Conservation (phyloP, 2,113 vertebrate genomes). For the Cromileptes altivelis region DNA sequence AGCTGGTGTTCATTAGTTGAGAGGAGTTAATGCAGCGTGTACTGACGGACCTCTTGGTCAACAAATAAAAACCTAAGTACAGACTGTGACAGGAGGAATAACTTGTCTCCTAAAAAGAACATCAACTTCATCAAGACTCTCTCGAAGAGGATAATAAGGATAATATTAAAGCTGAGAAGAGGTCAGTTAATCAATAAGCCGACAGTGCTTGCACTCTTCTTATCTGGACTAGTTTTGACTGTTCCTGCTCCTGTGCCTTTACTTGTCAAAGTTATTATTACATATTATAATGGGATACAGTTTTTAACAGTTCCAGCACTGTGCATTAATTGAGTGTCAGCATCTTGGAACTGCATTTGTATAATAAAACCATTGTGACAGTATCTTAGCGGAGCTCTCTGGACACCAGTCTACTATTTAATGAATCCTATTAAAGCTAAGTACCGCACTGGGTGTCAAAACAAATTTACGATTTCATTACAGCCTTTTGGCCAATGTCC, state of each 20-base stretch:
- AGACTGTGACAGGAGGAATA: neutral
- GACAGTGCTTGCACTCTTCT: neutral
- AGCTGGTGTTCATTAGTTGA: neutral
- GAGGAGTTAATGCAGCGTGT: neutral
- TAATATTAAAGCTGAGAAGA: neutral
- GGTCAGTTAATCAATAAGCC: neutral
- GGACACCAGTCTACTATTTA: slow-evolving; percentile 8
- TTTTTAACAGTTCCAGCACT: neutral
- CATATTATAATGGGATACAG: neutral
- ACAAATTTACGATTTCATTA: slow-evolving; percentile 21
- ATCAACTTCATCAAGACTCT: neutral
- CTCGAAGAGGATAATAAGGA: neutral
- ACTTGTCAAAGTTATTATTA: neutral
- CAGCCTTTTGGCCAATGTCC: slow-evolving; percentile 9
- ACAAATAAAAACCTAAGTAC: neutral
- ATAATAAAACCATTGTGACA: neutral
- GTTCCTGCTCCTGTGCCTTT: neutral
- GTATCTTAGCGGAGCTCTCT: neutral
- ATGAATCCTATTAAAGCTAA: slow-evolving; percentile 4
- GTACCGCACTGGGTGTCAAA: neutral
- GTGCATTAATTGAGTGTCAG: neutral
- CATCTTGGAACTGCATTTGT: neutral
- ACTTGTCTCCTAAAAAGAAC: neutral
- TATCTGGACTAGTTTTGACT: neutral
- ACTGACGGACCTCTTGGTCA: neutral